Base-by-base conservation (phyloP, 2,113 vertebrate genomes). In the Lepisosteus osseus region DNA sequence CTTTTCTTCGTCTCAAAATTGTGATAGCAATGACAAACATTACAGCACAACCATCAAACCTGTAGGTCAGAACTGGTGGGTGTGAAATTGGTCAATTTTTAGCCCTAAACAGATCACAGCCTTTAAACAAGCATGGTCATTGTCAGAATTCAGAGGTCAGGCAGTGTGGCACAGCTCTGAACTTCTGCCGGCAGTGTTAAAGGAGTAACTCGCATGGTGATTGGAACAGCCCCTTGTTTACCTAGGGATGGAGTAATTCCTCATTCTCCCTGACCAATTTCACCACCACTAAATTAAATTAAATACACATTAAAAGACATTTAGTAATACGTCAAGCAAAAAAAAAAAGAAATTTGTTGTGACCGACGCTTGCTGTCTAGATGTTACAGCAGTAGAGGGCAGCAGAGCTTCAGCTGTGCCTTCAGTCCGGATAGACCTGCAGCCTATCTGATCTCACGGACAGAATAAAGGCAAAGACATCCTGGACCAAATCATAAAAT, bases 221-320 rank as follows among this genome's bases (percentile, higher is more conserved):
- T 83, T 84, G 85, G 84, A 87, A 84, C 81, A 82, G 71, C 82
- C 76, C 64, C 81, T 86, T 83, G 83, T 80, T 73, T 7, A 84
- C 79, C 76, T 77, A 40, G 55, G 76, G 67, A 76, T 73, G 72
- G 74, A 72, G 80, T 70, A 56, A 44, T 74, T 71, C 56, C 70
- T 69, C 57, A 51, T 55, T 17, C 43, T 56, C 69, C 74, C 69
- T 69, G 55, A 73, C 73, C 54, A 69, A 67, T 45, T 41, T 63
- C 1, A 65, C 5, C 29, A 42, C 8, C 29, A 13, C 62, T 65
- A 2, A 67, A n/a, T n/a, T 45, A 15, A 7, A 29, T 9, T 9
- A 5, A 68, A 11, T 17, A 29, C 44, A 14, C 45, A 14, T n/a
- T 29, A 51, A 2, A 54, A 14, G n/a, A 13, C 2, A 44, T 1